These are phyloP conservation scores for Emydura subglobosa DNA, from an alignment of 2,113 vertebrate species.

Conservation along the genomic window DNA sequence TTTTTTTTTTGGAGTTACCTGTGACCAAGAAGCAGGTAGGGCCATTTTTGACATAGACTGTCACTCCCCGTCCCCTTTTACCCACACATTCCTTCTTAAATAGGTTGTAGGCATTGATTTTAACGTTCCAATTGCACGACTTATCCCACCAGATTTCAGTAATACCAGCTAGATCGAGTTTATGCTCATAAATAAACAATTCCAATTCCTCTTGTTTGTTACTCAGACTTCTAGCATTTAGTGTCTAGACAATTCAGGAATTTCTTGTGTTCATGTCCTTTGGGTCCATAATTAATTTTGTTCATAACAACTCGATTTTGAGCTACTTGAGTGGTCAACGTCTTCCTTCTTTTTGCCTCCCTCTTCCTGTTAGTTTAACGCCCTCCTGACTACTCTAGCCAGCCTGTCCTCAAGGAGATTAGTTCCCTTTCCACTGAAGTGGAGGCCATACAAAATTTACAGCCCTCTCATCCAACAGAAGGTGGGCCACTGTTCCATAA, in stretches of 20 bases:
- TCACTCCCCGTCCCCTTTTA: background rate
- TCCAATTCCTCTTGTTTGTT: background rate
- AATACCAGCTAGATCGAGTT: background rate
- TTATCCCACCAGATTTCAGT: background rate
- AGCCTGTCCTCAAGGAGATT: background rate
- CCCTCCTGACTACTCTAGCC: background rate
- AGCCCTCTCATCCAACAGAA: too few relatives aligned
- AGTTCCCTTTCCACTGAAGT: background rate
- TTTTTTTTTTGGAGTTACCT: background rate
- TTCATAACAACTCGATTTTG: background rate
- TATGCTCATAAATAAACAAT: background rate
- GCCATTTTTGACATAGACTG: background rate
- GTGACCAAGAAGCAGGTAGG: background rate
- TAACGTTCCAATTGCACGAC: background rate
- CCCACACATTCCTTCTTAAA: background rate
- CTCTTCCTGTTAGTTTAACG: background rate
- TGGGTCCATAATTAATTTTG: background rate
- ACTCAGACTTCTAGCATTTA: background rate
- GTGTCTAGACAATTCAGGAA: background rate
- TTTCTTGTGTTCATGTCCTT: background rate
- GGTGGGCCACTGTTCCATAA: too few relatives aligned
- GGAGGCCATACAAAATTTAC: too few relatives aligned
- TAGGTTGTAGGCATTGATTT: background rate
- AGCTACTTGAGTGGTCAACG: background rate
- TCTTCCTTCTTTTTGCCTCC: background rate